Base-by-base conservation (phyloP, 2,888 invertebrate genomes). In the Synergus japonicus region DNA sequence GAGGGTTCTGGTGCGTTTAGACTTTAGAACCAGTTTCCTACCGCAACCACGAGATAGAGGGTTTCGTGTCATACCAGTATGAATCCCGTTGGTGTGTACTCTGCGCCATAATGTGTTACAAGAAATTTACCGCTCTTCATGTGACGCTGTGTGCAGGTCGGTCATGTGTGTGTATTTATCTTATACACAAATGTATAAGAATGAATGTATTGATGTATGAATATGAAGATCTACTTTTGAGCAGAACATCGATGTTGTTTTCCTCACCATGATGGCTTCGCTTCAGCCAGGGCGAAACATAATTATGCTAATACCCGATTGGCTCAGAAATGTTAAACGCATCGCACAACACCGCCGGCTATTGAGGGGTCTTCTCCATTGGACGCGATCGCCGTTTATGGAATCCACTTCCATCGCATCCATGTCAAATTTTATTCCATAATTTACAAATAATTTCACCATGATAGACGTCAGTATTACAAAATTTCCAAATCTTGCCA, bases 271-370 rank as follows among this genome's bases (percentile, higher is more conserved):
- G 63, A 63, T 76, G 76, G 43, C n/a, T 63, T 64, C 76, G 43
- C 46, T 76, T 63, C 44, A 76, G 84, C 86, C 86, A 85, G 83
- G 81, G 86, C 87, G 86, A 89, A 91, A 89, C 88, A 91, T 89
- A 91, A 92, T 92, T 92, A 92, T 92, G 91, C 90, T 91, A 92
- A 92, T 92, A 90, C 89, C 86, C 90, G 90, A 91, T 91, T 91
- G 91, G 91, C 87, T 89, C 88, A 90, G 91, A 90, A 91, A 90
- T 91, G 89, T 88, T 88, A 89, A 89, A 90, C 88, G 90, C 90
- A 90, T 82, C 87, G 86, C 85, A 82, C 85, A 87, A 83, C 88
- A 90, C 91, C 89, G 89, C 89, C 86, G 91, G 91, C 91, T 88
- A 89, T 84, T 54, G 54, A 80, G 79, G 81, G 81, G 44, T 64